phyloP scores from a whole-genome alignment of 2,888 invertebrate species.

The Pegoplata infirma region DNA sequence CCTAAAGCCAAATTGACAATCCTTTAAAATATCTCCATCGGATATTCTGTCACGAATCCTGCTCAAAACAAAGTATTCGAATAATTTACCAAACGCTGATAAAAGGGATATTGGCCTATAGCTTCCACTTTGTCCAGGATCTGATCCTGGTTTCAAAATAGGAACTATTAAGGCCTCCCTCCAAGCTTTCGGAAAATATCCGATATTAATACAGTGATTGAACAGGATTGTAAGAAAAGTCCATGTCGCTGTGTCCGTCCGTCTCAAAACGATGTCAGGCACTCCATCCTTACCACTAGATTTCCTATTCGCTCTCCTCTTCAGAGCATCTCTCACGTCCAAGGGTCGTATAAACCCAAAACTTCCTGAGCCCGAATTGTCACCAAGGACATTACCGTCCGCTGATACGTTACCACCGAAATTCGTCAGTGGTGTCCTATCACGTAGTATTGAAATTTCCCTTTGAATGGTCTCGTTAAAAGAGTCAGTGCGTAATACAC shows the following conservation, averaged over 20 bases:
- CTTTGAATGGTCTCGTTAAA: not conserved
- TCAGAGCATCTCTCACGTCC: not conserved
- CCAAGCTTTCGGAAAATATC: constrained; percentile 3
- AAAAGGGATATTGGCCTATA: constrained; percentile 1
- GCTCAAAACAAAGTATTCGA: not conserved
- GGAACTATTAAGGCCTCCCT: not conserved
- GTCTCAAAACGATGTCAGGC: not conserved
- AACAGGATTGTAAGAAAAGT: not conserved
- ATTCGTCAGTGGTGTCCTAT: not conserved
- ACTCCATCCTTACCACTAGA: not conserved
- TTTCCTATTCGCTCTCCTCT: not conserved
- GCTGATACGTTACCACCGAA: not conserved
- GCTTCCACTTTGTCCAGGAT: not conserved
- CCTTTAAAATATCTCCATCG: not conserved
- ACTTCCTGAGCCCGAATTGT: not conserved
- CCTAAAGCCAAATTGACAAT: constrained; percentile 1
- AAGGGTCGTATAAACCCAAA: not conserved
- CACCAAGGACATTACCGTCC: not conserved
- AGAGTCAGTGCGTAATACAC: too few relatives aligned
- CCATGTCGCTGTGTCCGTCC: not conserved
- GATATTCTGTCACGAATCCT: not conserved
- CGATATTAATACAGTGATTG: constrained; percentile 13
- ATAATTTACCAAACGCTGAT: not conserved
- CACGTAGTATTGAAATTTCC: not conserved
- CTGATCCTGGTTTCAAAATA: not conserved